Evolutionary conservation across 2,797 vertebrate genomes (phyloP).

Genomic region (Chloroceryle inda): DNA sequence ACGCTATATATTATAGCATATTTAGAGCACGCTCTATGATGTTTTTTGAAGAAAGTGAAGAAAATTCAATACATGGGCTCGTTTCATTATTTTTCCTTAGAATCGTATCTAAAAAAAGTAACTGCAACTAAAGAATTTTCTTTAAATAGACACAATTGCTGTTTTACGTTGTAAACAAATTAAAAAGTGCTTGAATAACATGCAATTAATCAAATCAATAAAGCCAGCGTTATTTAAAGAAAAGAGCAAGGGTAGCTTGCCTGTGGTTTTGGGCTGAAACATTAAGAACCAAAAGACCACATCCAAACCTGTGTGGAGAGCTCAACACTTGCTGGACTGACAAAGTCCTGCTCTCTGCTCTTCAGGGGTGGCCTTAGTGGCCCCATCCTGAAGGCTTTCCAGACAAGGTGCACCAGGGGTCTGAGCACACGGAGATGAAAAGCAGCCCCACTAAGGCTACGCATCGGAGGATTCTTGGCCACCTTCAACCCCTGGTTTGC

Average conservation of each 20-base stretch:
- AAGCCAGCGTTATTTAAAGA: neutral
- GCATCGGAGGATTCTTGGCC: rapidly evolving
- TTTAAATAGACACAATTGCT: neutral
- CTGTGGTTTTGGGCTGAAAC: neutral
- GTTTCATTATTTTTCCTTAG: neutral
- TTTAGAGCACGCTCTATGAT: neutral
- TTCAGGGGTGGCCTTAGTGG: neutral
- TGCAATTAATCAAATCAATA: neutral
- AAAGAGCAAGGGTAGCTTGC: neutral
- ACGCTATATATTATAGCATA: neutral
- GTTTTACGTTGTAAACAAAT: neutral
- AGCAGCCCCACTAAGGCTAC: rapidly evolving
- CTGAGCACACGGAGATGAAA: rapidly evolving
- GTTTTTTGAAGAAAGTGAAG: neutral
- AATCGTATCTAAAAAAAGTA: neutral
- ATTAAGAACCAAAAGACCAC: no score
- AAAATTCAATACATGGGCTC: neutral
- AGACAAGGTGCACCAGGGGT: neutral
- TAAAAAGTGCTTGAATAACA: neutral
- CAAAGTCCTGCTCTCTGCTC: neutral
- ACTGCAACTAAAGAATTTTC: neutral
- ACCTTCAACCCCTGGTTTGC: neutral
- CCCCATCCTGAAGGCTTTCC: neutral
- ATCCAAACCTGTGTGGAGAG: neutral
- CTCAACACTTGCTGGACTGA: neutral